These are phyloP conservation scores for Dolichoris vasculosae DNA, from an alignment of 1,140 invertebrate species.

Conservation along the genomic window DNA sequence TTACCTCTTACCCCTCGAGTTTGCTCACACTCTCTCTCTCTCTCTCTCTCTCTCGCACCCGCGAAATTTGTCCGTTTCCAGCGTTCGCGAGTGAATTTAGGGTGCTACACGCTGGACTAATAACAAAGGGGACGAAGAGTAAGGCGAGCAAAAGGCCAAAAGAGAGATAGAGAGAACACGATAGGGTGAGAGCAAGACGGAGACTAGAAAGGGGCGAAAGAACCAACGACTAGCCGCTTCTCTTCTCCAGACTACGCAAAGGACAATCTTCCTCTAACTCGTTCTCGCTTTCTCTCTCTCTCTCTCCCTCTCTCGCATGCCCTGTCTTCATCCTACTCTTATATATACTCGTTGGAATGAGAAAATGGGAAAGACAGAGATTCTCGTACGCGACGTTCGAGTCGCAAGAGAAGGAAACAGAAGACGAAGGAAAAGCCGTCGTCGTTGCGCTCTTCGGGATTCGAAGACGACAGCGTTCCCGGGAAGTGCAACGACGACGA, in stretches of 20 bases:
- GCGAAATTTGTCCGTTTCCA: conserved; percentile 57
- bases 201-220: background rate
- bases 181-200: background rate
- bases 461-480: conserved; percentile 27
- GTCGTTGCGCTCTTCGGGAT: conserved; percentile 65
- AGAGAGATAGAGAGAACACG: conserved; percentile 9
- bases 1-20: background rate
- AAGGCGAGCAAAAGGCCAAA: background rate
- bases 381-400: background rate
- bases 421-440: conserved; percentile 53
- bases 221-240: background rate
- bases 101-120: conserved; percentile 61
- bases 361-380: conserved; percentile 52
- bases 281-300: background rate
- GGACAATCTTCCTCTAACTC: conserved; percentile 44
- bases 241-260: conserved; percentile 25
- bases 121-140: conserved; percentile 56
- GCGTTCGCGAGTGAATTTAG: conserved; percentile 59
- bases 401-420: conserved; percentile 10
- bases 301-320: background rate
- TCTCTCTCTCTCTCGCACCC: background rate
- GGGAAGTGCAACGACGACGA: conserved; percentile 65
- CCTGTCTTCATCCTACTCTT: background rate
- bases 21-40: background rate
- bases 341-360: conserved; percentile 44